These are phyloP conservation scores for Synanthedon tipuliformis DNA, from an alignment of 2,888 invertebrate genomes.

Conservation along the genomic window DNA sequence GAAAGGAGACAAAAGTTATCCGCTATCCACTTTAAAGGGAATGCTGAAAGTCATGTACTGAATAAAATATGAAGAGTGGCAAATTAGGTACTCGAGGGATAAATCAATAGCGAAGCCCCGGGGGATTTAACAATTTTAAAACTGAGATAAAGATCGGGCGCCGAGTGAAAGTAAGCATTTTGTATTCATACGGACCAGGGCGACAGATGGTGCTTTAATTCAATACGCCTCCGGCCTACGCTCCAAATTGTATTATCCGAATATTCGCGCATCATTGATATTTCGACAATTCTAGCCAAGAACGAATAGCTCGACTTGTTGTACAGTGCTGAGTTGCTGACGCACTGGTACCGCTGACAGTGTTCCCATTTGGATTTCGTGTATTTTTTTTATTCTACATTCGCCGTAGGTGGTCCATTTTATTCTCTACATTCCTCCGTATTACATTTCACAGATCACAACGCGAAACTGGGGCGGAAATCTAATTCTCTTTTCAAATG, in stretches of 20 bases:
- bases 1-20: neutral
- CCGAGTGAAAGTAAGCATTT: conserved; percentile 56
- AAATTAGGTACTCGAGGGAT: conserved; percentile 56
- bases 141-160: conserved; percentile 66
- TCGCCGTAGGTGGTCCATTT: conserved; percentile 16
- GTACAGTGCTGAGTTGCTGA: conserved; percentile 12
- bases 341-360: conserved; percentile 1
- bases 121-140: conserved; percentile 67
- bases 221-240: conserved; percentile 65
- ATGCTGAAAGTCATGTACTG: conserved; percentile 38
- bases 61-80: conserved; percentile 54
- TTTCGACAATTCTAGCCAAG: conserved; percentile 57
- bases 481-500: too few species aligned
- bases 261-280: conserved; percentile 70
- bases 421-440: conserved; percentile 3
- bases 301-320: conserved; percentile 25
- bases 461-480: neutral
- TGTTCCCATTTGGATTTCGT: neutral
- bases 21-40: conserved; percentile 16
- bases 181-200: conserved; percentile 63
- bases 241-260: conserved; percentile 64
- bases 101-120: conserved; percentile 56
- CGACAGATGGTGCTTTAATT: conserved; percentile 69
- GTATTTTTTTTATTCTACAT: neutral
- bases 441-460: neutral